A percentile compares a stretch with the other conserved stretches of the same genome.
phyloP scores from a whole-genome alignment of 2,797 vertebrate species.

The Microcaecilia unicolor region DNA sequence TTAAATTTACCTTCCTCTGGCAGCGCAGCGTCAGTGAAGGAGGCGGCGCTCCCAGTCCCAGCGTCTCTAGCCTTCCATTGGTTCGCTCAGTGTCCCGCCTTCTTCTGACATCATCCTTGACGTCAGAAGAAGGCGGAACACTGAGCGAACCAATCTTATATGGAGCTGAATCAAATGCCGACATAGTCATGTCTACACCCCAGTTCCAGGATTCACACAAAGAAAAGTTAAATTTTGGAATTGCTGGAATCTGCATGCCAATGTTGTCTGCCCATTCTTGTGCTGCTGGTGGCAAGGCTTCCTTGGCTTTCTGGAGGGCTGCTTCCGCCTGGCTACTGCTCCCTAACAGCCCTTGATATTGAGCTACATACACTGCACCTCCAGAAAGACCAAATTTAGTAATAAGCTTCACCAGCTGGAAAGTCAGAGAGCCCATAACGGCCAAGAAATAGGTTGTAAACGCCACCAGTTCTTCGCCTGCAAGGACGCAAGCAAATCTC shows the following conservation, averaged over 20 bases:
- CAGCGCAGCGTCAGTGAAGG: no score
- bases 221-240: conserved; percentile 75
- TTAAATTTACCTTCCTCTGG: no score
- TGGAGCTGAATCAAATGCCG: conserved; percentile 72
- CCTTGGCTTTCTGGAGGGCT: conserved; percentile 64
- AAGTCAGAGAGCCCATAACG: neutral
- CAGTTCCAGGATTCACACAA: conserved; percentile 76
- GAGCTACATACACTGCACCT: conserved; percentile 74
- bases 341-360: conserved; percentile 76
- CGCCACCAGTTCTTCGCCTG: neutral
- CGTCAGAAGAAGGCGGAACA: no score
- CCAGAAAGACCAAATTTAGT: conserved; percentile 81
- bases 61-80: no score
- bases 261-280: conserved; percentile 80
- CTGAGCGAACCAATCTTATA: no score
- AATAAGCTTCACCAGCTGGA: conserved; percentile 38
- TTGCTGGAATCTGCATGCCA: conserved; percentile 71
- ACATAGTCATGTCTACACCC: conserved; percentile 72
- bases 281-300: conserved; percentile 68
- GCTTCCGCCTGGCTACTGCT: conserved; percentile 62
- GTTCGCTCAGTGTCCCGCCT: no score
- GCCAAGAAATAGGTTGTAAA: neutral
- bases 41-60: no score
- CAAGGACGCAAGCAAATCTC: no score
- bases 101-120: no score